Conservation (phyloP, 2,888 invertebrate species). For the Xylocampa areola region DNA sequence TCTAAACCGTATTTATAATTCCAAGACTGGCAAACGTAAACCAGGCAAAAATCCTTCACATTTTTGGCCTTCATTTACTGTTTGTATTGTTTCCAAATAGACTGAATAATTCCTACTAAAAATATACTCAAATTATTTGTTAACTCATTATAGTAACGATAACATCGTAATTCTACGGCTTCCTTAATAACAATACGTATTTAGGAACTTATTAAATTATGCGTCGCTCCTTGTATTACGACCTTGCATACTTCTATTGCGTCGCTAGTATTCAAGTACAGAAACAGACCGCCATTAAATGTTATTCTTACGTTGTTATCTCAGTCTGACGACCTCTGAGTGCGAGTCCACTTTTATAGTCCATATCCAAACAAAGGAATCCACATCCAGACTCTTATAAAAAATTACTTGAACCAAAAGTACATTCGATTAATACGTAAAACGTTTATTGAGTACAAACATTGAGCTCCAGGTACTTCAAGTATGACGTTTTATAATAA, state of each 20-base stretch:
- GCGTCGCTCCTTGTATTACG: conserved; percentile 44
- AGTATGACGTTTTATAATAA: conserved; percentile 40
- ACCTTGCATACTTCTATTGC: conserved; percentile 59
- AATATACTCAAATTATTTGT: conserved; percentile 13
- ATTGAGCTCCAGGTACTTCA: conserved; percentile 24
- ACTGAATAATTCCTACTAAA: conserved; percentile 13
- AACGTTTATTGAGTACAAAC: conserved; percentile 34
- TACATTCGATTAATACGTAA: conserved; percentile 45
- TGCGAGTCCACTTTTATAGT: conserved; percentile 39
- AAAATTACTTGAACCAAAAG: conserved; percentile 23
- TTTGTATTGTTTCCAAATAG: conserved; percentile 38
- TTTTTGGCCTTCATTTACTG: conserved; percentile 19
- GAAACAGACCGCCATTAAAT: conserved; percentile 47
- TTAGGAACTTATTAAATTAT: conserved; percentile 55
- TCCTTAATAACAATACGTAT: conserved; percentile 51
- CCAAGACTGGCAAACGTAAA: conserved; percentile 20
- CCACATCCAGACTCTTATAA: conserved; percentile 30
- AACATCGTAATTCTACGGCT: conserved; percentile 36
- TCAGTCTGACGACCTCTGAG: conserved; percentile 54
- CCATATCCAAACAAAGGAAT: conserved; percentile 49
- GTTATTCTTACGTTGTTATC: conserved; percentile 59
- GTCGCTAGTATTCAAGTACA: conserved; percentile 52
- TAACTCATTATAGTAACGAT: conserved; percentile 40
- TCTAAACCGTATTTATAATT: not conserved
- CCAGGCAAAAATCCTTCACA: conserved; percentile 40